Conservation (phyloP, 2,888 invertebrate species). For the Chrysodeixis includens region DNA sequence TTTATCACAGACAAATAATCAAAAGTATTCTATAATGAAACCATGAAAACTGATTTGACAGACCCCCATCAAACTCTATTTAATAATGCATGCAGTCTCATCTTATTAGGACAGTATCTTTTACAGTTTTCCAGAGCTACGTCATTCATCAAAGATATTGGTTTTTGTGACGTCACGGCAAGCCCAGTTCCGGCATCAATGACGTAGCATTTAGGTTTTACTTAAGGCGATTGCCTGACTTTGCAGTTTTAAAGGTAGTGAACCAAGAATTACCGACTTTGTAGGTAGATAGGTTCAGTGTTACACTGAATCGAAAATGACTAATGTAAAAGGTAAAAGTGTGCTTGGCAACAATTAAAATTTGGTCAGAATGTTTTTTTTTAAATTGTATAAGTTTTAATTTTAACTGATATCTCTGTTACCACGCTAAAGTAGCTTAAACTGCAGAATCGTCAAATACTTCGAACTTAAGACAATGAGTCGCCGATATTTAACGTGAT, state of each 20-base stretch:
- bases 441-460: too few relatives aligned
- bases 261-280: too few relatives aligned
- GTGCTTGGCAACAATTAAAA: not conserved
- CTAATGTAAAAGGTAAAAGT: not conserved
- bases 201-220: not conserved
- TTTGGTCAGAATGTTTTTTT: not conserved
- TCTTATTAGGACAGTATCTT: not conserved
- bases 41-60: too few relatives aligned
- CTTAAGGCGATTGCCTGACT: not conserved
- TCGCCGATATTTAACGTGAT: too few relatives aligned
- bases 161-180: constrained; percentile 3
- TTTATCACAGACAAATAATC: too few relatives aligned
- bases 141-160: not conserved
- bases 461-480: too few relatives aligned
- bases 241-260: not conserved
- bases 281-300: too few relatives aligned
- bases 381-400: too few relatives aligned
- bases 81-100: not conserved
- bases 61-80: not conserved
- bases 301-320: too few relatives aligned
- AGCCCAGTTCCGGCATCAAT: not conserved
- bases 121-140: not conserved
- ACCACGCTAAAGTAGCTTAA: too few relatives aligned
- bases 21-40: too few relatives aligned
- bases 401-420: too few relatives aligned